These are phyloP conservation scores for Stictocephala bisonia DNA, from an alignment of 2,888 invertebrate genomes.

Conservation along the genomic window DNA sequence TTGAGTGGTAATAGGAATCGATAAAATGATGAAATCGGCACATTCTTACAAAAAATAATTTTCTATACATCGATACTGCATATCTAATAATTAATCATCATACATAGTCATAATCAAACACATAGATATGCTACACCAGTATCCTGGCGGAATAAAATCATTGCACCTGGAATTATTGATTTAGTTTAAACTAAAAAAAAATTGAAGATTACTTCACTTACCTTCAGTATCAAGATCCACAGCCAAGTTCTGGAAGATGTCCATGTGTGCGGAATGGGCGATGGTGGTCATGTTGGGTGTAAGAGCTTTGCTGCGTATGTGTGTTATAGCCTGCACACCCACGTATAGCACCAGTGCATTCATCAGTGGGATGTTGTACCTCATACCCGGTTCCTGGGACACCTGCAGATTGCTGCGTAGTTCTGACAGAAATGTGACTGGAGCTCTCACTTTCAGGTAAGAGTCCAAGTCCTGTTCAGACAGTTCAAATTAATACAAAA, in stretches of 20 bases:
- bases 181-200: too few species aligned
- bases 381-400: constrained; percentile 86
- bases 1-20: too few species aligned
- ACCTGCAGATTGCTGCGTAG: constrained; percentile 90
- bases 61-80: too few species aligned
- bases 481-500: too few species aligned
- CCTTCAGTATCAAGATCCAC: constrained; percentile 99
- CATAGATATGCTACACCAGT: too few species aligned
- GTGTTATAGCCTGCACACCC: constrained; percentile 94
- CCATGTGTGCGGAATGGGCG: constrained; percentile 98
- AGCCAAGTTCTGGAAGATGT: constrained; percentile 98
- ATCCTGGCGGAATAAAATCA: too few species aligned
- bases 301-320: constrained; percentile 90
- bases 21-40: too few species aligned
- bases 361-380: constrained; percentile 96
- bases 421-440: constrained; percentile 95
- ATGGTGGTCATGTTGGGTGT: constrained; percentile 98
- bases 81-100: too few species aligned
- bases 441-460: constrained; percentile 92
- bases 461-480: constrained; percentile 91
- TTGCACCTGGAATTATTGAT: too few species aligned
- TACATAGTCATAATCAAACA: too few species aligned
- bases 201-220: too few species aligned
- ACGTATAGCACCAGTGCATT: constrained; percentile 98
- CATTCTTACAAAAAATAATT: too few species aligned